Evolutionary conservation across 2,797 vertebrate genomes (phyloP), one percentile per base, ranked within the genome.

Genomic region (Molossus molossus): DNA sequence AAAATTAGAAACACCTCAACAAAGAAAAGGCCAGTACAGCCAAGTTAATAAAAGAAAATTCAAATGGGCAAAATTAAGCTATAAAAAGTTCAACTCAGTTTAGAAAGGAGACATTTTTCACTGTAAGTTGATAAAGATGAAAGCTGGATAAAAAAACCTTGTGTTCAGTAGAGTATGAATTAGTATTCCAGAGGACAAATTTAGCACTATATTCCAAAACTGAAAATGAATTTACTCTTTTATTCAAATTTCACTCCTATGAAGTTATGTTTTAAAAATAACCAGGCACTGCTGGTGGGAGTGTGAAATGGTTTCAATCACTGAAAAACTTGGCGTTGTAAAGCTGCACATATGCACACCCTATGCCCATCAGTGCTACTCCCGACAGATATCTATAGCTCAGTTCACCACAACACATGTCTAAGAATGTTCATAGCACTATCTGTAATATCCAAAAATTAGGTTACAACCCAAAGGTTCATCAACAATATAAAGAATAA

Each of bases 41-140:
- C 29, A 95, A 72, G 23, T 40, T 33, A 69, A 85, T 20, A 69
- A 8, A 37, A 69, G 70, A 85, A 94, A 94, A 70, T 5, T n/a
- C 29, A 76, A 94, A 83, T 53, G 37, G 48, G 23, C 53, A 83
- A 87, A 94, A 87, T 60, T 62, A 85, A 89, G 73, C 27, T 67
- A 64, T 33, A 48, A 86, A 69, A 92, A 86, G n/a, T 67, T 84
- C 67, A 95, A 73, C 50, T 91, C 40, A 55, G 53, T 76, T 86
- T 85, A 80, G 93, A 93, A 94, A 75, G 29, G 45, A 91, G 45
- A 67, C 55, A 58, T 76, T 83, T 93, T 89, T 20, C 77, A 91
- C 33, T 94, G 58, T 69, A 82, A 93, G 80, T 11, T 85, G 67
- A 94, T 83, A 80, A 84, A 81, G 33, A 82, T 37, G 17, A 87